Percentiles rank a stretch among this genome's conserved stretches.
Evolutionary conservation across 2,888 invertebrate species (phyloP).

Genomic region (Euclidia mi): DNA sequence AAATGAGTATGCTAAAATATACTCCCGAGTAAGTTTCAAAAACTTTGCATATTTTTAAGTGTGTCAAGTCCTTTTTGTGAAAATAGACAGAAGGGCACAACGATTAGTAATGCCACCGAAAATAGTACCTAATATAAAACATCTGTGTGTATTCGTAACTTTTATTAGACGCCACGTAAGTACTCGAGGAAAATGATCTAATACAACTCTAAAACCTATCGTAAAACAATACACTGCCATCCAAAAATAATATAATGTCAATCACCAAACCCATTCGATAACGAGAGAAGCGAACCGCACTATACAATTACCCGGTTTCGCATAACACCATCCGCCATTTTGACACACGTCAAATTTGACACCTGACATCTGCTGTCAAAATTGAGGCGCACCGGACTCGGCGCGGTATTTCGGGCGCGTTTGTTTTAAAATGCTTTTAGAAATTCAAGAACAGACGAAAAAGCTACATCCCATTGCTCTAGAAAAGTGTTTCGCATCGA

Average conservation of each 20-base stretch:
- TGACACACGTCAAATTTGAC: conserved; percentile 64
- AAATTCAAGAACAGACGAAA: conserved; percentile 34
- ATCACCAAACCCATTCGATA: conserved; percentile 25
- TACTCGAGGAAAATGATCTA: no score
- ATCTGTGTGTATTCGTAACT: no score
- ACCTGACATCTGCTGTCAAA: conserved; percentile 63
- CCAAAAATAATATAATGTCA: conserved; percentile 16
- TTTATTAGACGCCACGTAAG: no score
- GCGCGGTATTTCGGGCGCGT: conserved; percentile 39
- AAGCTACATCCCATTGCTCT: conserved; percentile 27
- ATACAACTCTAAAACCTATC: no score
- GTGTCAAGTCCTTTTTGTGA: no score
- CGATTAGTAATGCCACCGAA: no score
- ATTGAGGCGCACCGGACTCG: conserved; percentile 56
- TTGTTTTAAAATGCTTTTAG: conserved; percentile 55
- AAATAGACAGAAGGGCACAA: no score
- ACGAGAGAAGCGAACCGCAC: conserved; percentile 23
- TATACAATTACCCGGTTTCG: conserved; percentile 50
- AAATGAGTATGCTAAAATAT: no score
- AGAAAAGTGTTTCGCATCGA: conserved; percentile 19
- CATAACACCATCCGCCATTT: conserved; percentile 44
- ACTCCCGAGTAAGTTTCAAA: no score
- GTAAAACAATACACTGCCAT: neutral
- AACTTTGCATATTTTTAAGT: no score
- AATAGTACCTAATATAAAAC: no score